A percentile compares a stretch with the other conserved stretches of the same genome.
Evolutionary conservation across 2,113 vertebrate species (phyloP).

Genomic region (Eretmochelys imbricata): DNA sequence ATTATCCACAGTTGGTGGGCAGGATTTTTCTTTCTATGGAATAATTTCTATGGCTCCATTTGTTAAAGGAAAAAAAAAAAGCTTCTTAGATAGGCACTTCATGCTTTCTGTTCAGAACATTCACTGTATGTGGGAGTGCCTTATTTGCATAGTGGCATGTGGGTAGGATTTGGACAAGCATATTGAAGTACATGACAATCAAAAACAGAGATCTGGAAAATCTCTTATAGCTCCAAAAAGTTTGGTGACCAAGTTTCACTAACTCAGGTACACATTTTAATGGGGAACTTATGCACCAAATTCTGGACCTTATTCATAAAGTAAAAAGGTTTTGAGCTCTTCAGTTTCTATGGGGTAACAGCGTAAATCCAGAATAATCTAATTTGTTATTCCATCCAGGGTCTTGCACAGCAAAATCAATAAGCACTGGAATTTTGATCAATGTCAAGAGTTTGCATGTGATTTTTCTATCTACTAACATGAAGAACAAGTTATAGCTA

Average conservation of each 20-base stretch:
- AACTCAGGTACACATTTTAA: constrained; percentile 23
- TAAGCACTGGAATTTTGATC: constrained; percentile 57
- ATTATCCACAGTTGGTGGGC: constrained; percentile 38
- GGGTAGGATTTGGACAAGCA: constrained; percentile 71
- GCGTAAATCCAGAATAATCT: not conserved
- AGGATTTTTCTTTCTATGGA: constrained; percentile 32
- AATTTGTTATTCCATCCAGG: constrained; percentile 37
- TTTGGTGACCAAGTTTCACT: constrained; percentile 25
- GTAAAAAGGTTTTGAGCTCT: not conserved
- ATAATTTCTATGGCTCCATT: constrained; percentile 41
- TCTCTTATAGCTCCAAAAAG: constrained; percentile 55
- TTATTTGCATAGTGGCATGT: constrained; percentile 69
- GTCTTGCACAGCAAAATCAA: constrained; percentile 56
- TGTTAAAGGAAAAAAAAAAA: constrained; percentile 24
- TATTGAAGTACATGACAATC: constrained; percentile 65
- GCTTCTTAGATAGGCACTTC: constrained; percentile 38
- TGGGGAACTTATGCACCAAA: constrained; percentile 16
- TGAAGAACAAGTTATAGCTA: constrained; percentile 28
- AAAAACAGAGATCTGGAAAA: constrained; percentile 71
- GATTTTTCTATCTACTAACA: constrained; percentile 64
- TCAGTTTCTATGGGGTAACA: not conserved
- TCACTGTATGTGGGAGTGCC: constrained; percentile 71
- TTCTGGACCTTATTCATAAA: not conserved
- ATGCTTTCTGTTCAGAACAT: constrained; percentile 67
- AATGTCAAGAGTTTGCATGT: constrained; percentile 57